Percentiles rank a stretch among this genome's conserved stretches.
phyloP scores from a whole-genome alignment of 64 coral and sea anemone species.

The Trachythela sp. region DNA sequence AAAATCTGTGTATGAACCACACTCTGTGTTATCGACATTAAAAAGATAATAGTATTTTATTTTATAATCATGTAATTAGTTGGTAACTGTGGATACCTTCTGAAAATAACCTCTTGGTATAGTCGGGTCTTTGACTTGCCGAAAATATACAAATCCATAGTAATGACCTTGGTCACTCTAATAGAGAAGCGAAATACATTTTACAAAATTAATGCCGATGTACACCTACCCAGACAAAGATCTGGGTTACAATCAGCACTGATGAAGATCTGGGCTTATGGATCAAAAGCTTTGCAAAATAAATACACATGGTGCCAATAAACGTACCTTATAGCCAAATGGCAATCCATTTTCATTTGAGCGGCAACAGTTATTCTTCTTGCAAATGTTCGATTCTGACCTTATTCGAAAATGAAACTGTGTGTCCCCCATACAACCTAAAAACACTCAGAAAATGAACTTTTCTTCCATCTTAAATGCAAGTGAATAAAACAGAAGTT shows the following conservation, averaged over 20 bases:
- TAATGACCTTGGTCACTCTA: constrained; percentile 93
- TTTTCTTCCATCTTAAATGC: too few species aligned
- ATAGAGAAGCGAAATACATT: too few species aligned
- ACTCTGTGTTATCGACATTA: too few species aligned
- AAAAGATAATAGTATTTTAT: too few species aligned
- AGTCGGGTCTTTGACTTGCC: constrained; percentile 92
- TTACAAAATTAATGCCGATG: too few species aligned
- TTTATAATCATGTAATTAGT: too few species aligned
- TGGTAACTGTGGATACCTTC: constrained; percentile 58
- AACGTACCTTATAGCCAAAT: constrained; percentile 58
- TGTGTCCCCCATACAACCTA: constrained; percentile 98
- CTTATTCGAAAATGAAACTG: constrained; percentile 95
- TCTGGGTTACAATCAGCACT: too few species aligned
- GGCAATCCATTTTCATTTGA: constrained; percentile 75
- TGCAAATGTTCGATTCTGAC: constrained; percentile 60
- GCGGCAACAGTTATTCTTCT: constrained; percentile 27
- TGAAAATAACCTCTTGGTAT: constrained; percentile 97
- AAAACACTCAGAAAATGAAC: not conserved
- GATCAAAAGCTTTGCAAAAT: too few species aligned
- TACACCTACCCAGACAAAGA: too few species aligned
- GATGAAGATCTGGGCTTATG: too few species aligned
- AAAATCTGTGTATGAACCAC: too few species aligned
- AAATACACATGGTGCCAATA: not conserved
- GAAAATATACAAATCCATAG: constrained; percentile 97
- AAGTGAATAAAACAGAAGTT: too few species aligned